A percentile compares a stretch with the other conserved stretches of the same genome.
Conservation (phyloP, 2,113 vertebrate genomes). For the Scortum barcoo region DNA sequence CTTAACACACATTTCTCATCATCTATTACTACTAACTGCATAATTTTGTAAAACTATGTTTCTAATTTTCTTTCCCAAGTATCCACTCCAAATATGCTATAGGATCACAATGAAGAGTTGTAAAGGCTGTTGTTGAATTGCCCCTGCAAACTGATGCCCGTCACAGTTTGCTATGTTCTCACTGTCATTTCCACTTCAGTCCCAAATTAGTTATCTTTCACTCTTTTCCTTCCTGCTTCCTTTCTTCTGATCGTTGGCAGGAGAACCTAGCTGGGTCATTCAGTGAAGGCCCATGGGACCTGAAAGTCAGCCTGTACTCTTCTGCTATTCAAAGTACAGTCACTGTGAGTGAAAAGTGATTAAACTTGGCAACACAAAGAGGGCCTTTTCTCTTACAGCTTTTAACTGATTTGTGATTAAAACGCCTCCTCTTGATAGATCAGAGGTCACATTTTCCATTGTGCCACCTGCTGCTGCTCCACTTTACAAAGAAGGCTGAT, state of each 20-base stretch:
- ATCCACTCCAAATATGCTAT: neutral
- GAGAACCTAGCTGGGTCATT: conserved; percentile 10
- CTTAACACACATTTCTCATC: neutral
- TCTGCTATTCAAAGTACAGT: conserved; percentile 38
- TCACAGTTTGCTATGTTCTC: conserved; percentile 9
- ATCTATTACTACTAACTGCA: neutral
- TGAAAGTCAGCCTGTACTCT: conserved; percentile 14
- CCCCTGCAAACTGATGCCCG: neutral
- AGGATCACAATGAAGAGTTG: neutral
- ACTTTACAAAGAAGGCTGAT: conserved; percentile 26
- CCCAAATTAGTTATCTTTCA: conserved; percentile 22
- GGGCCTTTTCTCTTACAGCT: conserved; percentile 12
- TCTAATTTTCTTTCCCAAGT: no score
- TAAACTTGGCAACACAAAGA: conserved; percentile 54
- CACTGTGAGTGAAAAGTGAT: conserved; percentile 41
- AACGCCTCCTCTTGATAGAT: conserved; percentile 34
- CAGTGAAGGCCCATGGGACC: neutral
- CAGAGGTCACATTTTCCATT: conserved; percentile 27
- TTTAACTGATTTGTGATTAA: conserved; percentile 49
- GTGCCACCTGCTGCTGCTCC: conserved; percentile 22
- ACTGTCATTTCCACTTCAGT: neutral
- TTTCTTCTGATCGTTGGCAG: conserved; percentile 31
- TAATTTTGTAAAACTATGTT: neutral
- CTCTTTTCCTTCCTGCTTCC: conserved; percentile 21
- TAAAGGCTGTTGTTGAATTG: neutral